Percentiles rank a stretch among this genome's conserved stretches.
phyloP scores from a whole-genome alignment of 2,797 vertebrate genomes.

The Typhlichthys eigenmanni region DNA sequence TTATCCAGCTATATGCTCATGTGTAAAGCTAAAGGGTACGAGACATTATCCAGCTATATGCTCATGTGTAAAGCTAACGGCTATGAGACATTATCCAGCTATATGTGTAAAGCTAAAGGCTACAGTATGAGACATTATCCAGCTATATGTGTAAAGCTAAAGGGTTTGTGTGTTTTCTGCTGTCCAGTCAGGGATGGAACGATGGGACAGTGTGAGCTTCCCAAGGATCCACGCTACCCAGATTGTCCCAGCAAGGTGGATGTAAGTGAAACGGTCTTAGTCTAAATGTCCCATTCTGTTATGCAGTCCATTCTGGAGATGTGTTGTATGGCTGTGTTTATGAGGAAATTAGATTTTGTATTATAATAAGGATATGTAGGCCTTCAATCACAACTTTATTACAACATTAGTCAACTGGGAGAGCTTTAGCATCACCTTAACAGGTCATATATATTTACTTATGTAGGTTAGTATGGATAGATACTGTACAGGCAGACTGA shows the following conservation, averaged over 20 bases:
- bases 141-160: not conserved
- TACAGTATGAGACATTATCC: too few species aligned
- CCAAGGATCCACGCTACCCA: slow-evolving; percentile 89
- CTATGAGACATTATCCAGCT: too few species aligned
- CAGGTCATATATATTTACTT: not conserved
- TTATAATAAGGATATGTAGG: not conserved
- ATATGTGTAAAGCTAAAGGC: not conserved
- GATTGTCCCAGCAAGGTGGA: slow-evolving; percentile 93
- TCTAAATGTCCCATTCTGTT: too few species aligned
- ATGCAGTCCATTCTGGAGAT: too few species aligned
- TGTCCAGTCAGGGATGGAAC: slow-evolving; percentile 80
- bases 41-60: too few species aligned
- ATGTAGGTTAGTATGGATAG: too few species aligned
- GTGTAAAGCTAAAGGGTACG: not conserved
- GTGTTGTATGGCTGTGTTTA: too few species aligned
- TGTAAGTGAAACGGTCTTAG: slow-evolving; percentile 70
- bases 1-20: too few species aligned
- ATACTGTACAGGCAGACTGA: too few species aligned
- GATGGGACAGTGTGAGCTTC: slow-evolving; percentile 88
- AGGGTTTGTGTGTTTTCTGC: slow-evolving; percentile 1
- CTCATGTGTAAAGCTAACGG: not conserved
- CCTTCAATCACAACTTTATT: not conserved
- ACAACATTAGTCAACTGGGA: not conserved
- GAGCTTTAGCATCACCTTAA: not conserved
- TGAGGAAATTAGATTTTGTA: too few species aligned